These are phyloP conservation scores for Cladopsammia gracilis DNA, from an alignment of 64 coral and sea anemone genomes.

Conservation along the genomic window DNA sequence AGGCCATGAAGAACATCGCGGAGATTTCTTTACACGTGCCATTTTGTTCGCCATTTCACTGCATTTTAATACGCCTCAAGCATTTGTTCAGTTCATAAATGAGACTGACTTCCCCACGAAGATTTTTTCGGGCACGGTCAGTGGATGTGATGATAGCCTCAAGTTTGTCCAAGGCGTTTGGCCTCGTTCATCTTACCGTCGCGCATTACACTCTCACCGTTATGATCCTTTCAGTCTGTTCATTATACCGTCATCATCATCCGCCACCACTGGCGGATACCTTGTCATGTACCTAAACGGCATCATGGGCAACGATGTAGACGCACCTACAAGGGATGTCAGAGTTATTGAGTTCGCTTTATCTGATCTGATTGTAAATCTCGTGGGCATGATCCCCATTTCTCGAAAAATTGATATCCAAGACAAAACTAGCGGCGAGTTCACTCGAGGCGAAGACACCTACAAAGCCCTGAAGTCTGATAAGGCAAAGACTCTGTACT, in stretches of 20 bases:
- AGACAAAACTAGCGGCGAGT: background rate
- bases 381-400: no score
- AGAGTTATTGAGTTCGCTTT: constrained; percentile 49
- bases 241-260: no score
- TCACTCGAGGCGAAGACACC: background rate
- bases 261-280: constrained; percentile 32
- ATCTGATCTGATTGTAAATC: background rate
- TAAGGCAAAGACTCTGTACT: no score
- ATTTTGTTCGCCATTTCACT: no score
- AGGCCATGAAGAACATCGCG: background rate
- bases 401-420: no score
- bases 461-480: no score
- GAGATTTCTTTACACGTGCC: background rate
- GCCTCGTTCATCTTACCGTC: background rate
- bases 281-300: background rate
- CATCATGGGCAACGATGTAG: background rate
- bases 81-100: constrained; percentile 39
- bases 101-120: constrained; percentile 38
- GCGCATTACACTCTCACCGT: no score
- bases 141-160: background rate
- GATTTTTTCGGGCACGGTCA: background rate
- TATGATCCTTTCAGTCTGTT: no score
- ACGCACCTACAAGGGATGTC: background rate
- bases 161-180: background rate
- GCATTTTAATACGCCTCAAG: no score